These are phyloP conservation scores for Ameiurus melas DNA, from an alignment of 2,113 vertebrate genomes.

Conservation along the genomic window DNA sequence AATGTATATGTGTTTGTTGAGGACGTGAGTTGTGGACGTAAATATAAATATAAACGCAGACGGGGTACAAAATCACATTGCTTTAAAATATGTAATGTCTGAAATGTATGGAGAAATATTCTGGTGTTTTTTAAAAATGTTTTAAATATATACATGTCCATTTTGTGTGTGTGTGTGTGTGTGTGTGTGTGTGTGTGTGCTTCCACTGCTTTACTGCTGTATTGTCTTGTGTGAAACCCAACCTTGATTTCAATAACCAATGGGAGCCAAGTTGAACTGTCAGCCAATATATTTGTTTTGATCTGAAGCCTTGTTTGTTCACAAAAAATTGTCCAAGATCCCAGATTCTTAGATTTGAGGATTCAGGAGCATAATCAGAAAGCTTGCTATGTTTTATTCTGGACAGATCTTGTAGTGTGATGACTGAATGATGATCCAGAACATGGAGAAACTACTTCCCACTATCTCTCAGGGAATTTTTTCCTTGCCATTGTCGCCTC, in stretches of 20 bases:
- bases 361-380: neutral
- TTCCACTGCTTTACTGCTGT: neutral
- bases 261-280: neutral
- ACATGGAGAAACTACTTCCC: neutral
- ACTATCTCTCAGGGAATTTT: neutral
- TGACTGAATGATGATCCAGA: neutral
- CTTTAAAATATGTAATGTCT: neutral
- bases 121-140: neutral
- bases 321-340: neutral
- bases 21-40: neutral
- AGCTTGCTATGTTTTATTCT: neutral
- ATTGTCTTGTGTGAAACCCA: neutral
- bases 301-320: neutral
- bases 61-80: neutral
- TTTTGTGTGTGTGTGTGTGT: neutral
- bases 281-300: neutral
- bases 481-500: neutral
- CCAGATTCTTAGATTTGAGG: neutral
- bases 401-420: neutral
- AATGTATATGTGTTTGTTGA: neutral
- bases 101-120: neutral
- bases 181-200: neutral
- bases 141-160: neutral
- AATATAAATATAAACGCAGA: neutral
- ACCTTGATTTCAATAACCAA: neutral